These are phyloP conservation scores for Ammodytes dubius DNA, from an alignment of 2,113 vertebrate genomes.

Conservation along the genomic window DNA sequence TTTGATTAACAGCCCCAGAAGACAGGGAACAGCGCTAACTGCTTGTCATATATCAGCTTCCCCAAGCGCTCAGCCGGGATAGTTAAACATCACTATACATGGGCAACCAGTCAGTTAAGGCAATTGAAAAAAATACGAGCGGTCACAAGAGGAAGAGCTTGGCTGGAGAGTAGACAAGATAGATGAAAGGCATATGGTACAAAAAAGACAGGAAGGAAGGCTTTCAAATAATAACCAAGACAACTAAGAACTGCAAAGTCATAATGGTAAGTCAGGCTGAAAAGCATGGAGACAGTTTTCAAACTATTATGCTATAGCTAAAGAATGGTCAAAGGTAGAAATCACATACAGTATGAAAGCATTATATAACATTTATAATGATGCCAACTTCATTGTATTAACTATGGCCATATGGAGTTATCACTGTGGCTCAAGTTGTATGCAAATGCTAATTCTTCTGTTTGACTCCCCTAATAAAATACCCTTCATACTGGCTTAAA, in stretches of 20 bases:
- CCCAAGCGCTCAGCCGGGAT: slow-evolving; percentile 28
- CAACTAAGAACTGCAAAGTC: slow-evolving; percentile 26
- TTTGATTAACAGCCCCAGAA: slow-evolving; percentile 65
- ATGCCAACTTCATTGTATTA: neutral
- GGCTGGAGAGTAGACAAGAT: slow-evolving; percentile 26
- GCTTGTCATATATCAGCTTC: slow-evolving; percentile 53
- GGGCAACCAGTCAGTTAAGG: slow-evolving; percentile 28
- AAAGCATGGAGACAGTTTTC: slow-evolving; percentile 20
- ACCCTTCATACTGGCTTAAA: neutral
- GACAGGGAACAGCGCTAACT: slow-evolving; percentile 51
- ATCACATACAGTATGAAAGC: neutral
- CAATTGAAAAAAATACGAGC: slow-evolving; percentile 22
- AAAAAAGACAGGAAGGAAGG: neutral
- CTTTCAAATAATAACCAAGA: neutral
- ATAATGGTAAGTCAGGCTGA: neutral
- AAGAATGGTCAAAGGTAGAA: slow-evolving; percentile 2
- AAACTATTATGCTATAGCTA: neutral
- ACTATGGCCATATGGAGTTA: neutral
- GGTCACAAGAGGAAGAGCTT: slow-evolving; percentile 7
- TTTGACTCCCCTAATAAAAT: neutral
- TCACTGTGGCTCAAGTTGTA: neutral
- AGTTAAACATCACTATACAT: slow-evolving; percentile 54
- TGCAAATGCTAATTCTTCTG: neutral
- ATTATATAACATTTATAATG: neutral
- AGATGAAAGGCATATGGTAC: neutral